phyloP scores from a whole-genome alignment of 2,797 vertebrate genomes.

The Takifugu ocellatus region DNA sequence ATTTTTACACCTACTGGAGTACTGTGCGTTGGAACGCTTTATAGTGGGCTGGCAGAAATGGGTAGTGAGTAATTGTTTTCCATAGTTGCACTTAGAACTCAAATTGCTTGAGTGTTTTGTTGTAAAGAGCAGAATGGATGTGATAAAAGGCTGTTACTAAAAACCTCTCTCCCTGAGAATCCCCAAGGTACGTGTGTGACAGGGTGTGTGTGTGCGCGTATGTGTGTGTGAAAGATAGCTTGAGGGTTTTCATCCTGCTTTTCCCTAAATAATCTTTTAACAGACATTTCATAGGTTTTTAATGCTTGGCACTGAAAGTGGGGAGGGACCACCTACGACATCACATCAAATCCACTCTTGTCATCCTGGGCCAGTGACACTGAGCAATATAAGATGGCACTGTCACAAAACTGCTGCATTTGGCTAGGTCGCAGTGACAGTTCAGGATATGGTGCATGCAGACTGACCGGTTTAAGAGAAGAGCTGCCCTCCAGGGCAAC shows the following conservation, averaged over 20 bases:
- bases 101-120: conserved; percentile 42
- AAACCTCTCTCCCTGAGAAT: conserved; percentile 30
- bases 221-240: background rate
- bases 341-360: conserved; percentile 53
- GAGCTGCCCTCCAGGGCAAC: conserved; percentile 37
- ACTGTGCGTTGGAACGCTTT: conserved; percentile 17
- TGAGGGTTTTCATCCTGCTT: too few species aligned
- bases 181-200: conserved; percentile 19
- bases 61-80: conserved; percentile 49
- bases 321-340: conserved; percentile 53
- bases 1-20: background rate
- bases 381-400: conserved; percentile 66
- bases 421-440: conserved; percentile 74
- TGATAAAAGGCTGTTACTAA: conserved; percentile 46
- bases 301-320: too few species aligned
- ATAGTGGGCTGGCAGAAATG: conserved; percentile 27
- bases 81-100: conserved; percentile 44
- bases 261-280: too few species aligned
- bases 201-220: conserved; percentile 14
- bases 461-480: conserved; percentile 66
- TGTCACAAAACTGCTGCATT: conserved; percentile 72
- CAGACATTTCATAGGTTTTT: too few species aligned
- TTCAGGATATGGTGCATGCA: conserved; percentile 64
- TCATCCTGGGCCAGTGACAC: conserved; percentile 65
- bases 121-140: conserved; percentile 40